Evolutionary conservation across 2,888 invertebrate species (phyloP), one percentile per base, ranked within the genome.

Genomic region (Tricholauxania praeusta): DNA sequence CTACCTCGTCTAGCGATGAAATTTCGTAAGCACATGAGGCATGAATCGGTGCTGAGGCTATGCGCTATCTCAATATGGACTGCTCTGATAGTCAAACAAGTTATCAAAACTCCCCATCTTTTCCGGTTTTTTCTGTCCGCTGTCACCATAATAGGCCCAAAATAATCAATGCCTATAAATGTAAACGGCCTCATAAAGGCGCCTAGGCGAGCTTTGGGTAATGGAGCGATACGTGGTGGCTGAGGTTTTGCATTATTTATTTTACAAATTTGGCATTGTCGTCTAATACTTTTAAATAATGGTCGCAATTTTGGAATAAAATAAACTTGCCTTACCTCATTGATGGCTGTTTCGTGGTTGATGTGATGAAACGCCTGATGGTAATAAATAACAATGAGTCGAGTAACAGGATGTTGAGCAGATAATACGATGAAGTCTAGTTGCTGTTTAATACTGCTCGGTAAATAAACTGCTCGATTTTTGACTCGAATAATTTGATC

Each of bases 191-290:
- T 39, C 39, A 39, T 39, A 28, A 73, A 75, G 4, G 57, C 71
- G 1, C 73, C 63, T 8, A 77, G 65, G 65, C 76, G 71, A 3
- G 78, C 78, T 15, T 22, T 32, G 2, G 77, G 76, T 57, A 78
- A 52, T 12, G 73, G 49, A 17, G 75, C 74, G 76, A 76, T 79
- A 72, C 71, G 75, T 22, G 78, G 75, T 12, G 66, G 48, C 1
- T 48, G 32, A 1, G 75, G 76, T 2, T 1, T 48, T 3, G 72
- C 73, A n/a, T 53, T 28, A 12, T 60, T 22, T 28, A 66, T 78
- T 71, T 75, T 78, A 60, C 77, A 79, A 17, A 14, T 28, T 70
- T 78, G 76, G 28, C 78, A 22, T 22, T 1, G 22, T 22, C 1
- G 22, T 3, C 3, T 22, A 22, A 22, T 22, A 22, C 22, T 47